phyloP scores from a whole-genome alignment of 2,888 invertebrate species.

The Zaprionus obscuricornis region DNA sequence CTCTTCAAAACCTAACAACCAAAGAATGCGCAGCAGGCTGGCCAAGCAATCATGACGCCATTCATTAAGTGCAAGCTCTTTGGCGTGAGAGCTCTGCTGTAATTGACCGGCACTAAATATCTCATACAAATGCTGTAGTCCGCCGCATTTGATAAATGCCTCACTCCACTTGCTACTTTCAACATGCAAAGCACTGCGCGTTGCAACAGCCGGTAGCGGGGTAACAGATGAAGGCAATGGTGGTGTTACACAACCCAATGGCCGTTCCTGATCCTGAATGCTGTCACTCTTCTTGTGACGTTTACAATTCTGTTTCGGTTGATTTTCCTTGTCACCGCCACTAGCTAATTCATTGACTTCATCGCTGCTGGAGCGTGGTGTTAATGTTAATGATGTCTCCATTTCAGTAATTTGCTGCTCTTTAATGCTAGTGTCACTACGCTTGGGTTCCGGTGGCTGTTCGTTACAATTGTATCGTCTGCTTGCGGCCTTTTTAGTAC shows the following conservation, averaged over 20 bases:
- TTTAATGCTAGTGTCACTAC: constrained; percentile 50
- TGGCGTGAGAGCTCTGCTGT: constrained; percentile 90
- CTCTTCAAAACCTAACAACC: constrained; percentile 90
- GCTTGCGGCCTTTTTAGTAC: constrained; percentile 52
- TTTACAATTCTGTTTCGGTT: constrained; percentile 66
- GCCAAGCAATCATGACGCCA: constrained; percentile 98
- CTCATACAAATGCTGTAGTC: constrained; percentile 93
- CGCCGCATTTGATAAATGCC: constrained; percentile 93
- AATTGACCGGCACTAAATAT: constrained; percentile 95
- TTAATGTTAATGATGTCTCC: constrained; percentile 49
- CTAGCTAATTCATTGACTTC: constrained; percentile 36
- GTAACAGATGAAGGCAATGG: constrained; percentile 35
- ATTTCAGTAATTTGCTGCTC: constrained; percentile 41
- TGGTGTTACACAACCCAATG: constrained; percentile 50
- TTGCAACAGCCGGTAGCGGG: constrained; percentile 23
- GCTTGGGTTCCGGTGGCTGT: constrained; percentile 53
- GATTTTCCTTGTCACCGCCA: constrained; percentile 77
- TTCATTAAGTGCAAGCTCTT: constrained; percentile 85
- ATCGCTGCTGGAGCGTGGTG: constrained; percentile 49
- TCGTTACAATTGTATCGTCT: constrained; percentile 71
- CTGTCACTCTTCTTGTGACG: constrained; percentile 66
- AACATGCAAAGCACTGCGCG: constrained; percentile 22
- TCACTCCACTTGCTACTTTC: constrained; percentile 87
- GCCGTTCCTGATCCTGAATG: constrained; percentile 47
- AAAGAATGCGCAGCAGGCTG: constrained; percentile 92